Conservation (phyloP, 2,888 invertebrate species). For the Cylloceria caligata region DNA sequence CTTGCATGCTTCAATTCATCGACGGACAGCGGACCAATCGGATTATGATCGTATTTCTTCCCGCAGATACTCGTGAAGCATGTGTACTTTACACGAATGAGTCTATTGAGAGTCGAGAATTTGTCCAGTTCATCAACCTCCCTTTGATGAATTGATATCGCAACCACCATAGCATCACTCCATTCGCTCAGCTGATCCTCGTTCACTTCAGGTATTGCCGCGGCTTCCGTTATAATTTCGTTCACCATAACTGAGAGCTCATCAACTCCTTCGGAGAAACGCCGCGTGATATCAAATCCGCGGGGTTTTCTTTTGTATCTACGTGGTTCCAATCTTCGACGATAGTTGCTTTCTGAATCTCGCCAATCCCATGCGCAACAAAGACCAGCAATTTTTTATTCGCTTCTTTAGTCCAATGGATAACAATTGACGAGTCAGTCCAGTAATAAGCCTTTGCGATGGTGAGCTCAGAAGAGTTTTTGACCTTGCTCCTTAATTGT, state of each 20-base stretch:
- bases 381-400: constrained; percentile 42
- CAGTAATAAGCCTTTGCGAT: constrained; percentile 36
- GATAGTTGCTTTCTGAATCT: constrained; percentile 60
- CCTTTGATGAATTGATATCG: not conserved
- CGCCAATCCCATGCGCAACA: constrained; percentile 55
- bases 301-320: constrained; percentile 53
- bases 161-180: not conserved
- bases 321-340: constrained; percentile 57
- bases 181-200: constrained; percentile 36
- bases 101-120: no score
- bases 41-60: no score
- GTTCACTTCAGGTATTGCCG: not conserved
- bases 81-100: no score
- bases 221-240: not conserved
- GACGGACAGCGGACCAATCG: constrained; percentile 21
- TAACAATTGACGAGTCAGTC: constrained; percentile 59
- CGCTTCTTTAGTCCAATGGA: constrained; percentile 56
- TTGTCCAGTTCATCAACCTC: no score
- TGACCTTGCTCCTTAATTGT: constrained; percentile 42
- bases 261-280: not conserved
- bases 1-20: constrained; percentile 33
- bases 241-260: constrained; percentile 63
- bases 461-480: constrained; percentile 27
- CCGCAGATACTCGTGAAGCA: no score
- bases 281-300: constrained; percentile 57